A percentile compares a stretch with the other conserved stretches of the same genome.
Evolutionary conservation across 2,888 invertebrate species (phyloP).

Genomic region (Neuroscelio doddi): DNA sequence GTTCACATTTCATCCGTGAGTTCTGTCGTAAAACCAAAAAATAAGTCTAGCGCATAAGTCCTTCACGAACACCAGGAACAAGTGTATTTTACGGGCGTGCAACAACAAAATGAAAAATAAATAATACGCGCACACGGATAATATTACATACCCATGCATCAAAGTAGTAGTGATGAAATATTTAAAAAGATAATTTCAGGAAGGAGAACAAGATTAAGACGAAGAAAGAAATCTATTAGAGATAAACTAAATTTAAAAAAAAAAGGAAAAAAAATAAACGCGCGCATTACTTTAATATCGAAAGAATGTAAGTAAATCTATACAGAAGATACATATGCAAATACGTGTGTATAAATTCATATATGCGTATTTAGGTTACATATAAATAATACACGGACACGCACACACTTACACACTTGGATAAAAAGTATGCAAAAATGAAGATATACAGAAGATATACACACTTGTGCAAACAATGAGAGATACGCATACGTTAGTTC

Average conservation of each 20-base stretch:
- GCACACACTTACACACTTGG: constrained; percentile 42
- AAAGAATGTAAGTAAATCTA: constrained; percentile 39
- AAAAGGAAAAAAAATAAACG: constrained; percentile 16
- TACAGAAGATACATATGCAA: constrained; percentile 38
- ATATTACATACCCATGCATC: constrained; percentile 24
- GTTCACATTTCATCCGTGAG: constrained; percentile 65
- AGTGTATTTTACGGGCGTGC: constrained; percentile 34
- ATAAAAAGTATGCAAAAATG: constrained; percentile 17
- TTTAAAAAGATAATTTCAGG: constrained; percentile 1
- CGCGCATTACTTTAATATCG: constrained; percentile 24
- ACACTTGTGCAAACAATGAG: constrained; percentile 34
- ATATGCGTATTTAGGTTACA: constrained; percentile 32
- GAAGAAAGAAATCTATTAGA: constrained; percentile 14
- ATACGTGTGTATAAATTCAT: constrained; percentile 37
- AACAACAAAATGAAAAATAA: constrained; percentile 20
- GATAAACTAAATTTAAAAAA: background rate
- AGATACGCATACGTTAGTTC: constrained; percentile 41
- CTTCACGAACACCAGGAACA: constrained; percentile 52
- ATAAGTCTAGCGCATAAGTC: constrained; percentile 35
- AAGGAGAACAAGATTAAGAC: constrained; percentile 32
- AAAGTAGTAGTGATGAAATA: constrained; percentile 11
- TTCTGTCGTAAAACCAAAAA: constrained; percentile 52
- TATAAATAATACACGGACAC: constrained; percentile 47
- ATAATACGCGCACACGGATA: constrained; percentile 42
- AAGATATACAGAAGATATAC: constrained; percentile 36